Base-by-base conservation (phyloP, 2,797 vertebrate genomes). In the Pygocentrus nattereri region DNA sequence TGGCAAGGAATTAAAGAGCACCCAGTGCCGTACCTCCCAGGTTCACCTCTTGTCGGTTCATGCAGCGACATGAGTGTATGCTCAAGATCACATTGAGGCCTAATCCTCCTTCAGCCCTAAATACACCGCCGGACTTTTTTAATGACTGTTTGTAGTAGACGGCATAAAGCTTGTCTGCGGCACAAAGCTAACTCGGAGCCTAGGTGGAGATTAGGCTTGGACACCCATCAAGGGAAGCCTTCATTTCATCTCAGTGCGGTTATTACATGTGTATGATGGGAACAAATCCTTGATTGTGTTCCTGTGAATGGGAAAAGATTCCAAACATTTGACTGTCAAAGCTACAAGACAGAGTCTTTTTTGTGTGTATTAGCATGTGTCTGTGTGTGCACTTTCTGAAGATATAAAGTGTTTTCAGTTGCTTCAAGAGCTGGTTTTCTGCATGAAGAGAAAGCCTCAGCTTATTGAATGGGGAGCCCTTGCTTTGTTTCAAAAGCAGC, bases 21-120 rank as follows among this genome's bases (percentile, higher is more conserved):
- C 64, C 68, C 77, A n/a, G 38, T 21, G n/a, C 23, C 11, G 8
- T 75, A 87, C 92, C 91, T 91, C 92, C 91, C 91, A 93, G 84
- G 90, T 50, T 91, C 87, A 68, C 88, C 88, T 90, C 92, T 91
- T 93, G 93, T 93, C 93, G 88, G 92, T 90, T 93, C 92, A 92
- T 93, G 92, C 89, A 88, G 90, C 90, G 91, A 94, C 93, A 91
- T 92, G 92, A 92, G 92, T 93, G 90, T 91, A 89, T 91, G 90
- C 92, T 93, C 89, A 89, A 90, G 91, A 89, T 88, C 91, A 91
- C 87, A 87, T 93, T 92, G 89, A 91, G 87, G 90, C 90, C 89
- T 94, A 91, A 94, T 93, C 93, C 91, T 78, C 84, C 87, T 89
- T 93, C 86, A 93, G 93, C 92, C 91, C 81, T 87, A 88, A 86